phyloP scores from a whole-genome alignment of 2,797 vertebrate genomes.

The Spatula clypeata region DNA sequence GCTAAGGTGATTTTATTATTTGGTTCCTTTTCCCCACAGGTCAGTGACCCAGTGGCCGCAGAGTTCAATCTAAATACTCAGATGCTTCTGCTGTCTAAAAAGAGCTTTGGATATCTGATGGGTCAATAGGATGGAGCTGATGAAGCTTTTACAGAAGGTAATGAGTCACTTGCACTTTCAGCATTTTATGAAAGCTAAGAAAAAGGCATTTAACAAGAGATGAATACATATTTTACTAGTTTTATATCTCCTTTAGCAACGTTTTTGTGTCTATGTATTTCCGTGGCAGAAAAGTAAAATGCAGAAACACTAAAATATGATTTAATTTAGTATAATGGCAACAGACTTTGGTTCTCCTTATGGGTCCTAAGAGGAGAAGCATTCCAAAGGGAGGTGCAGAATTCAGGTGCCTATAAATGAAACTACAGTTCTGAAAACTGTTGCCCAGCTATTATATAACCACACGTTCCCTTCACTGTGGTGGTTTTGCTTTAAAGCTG shows the following conservation, averaged over 20 bases:
- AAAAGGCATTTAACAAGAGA: background rate
- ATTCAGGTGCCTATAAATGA: background rate
- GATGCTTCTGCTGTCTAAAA: slow-evolving; percentile 90
- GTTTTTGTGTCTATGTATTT: background rate
- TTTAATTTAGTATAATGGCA: background rate
- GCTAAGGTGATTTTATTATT: background rate
- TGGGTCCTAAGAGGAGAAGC: background rate
- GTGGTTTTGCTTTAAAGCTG: background rate
- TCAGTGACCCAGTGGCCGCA: slow-evolving; percentile 90
- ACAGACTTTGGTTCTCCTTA: background rate
- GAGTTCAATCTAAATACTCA: slow-evolving; percentile 92
- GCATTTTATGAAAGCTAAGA: background rate
- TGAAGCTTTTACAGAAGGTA: slow-evolving; percentile 89
- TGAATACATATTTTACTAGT: background rate
- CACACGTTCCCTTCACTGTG: background rate
- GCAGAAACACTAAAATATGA: background rate
- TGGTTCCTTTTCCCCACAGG: slow-evolving; percentile 73
- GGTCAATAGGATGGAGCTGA: slow-evolving; percentile 90
- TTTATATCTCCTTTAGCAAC: background rate
- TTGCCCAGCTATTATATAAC: background rate
- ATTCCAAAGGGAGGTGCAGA: background rate
- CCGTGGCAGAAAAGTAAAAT: background rate
- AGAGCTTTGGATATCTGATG: slow-evolving; percentile 90
- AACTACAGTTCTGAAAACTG: background rate
- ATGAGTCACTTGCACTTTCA: background rate